These are phyloP conservation scores for Sebastes reedi DNA, from an alignment of 2,797 vertebrate genomes.

Conservation along the genomic window DNA sequence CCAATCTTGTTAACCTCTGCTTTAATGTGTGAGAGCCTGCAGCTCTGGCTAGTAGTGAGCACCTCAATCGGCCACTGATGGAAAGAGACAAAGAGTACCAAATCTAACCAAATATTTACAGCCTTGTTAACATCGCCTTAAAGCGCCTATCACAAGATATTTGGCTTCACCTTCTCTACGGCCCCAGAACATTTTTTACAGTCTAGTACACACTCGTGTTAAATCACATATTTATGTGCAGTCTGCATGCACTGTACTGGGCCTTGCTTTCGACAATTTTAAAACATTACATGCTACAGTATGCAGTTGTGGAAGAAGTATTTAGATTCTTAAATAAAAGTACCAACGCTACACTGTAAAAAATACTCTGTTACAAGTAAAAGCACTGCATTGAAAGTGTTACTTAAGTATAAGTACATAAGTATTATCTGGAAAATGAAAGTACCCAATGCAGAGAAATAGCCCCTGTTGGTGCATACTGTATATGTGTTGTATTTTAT, in stretches of 20 bases:
- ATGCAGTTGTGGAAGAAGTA: background rate
- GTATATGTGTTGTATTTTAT: background rate
- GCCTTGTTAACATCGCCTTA: slow-evolving; percentile 71
- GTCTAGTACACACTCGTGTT: slow-evolving; percentile 64
- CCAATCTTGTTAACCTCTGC: slow-evolving; percentile 85
- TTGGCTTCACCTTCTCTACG: slow-evolving; percentile 71
- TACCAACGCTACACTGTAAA: background rate
- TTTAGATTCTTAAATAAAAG: background rate
- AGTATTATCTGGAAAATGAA: background rate
- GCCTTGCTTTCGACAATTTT: slow-evolving; percentile 24
- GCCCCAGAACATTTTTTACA: slow-evolving; percentile 65
- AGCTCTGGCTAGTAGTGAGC: slow-evolving; percentile 48
- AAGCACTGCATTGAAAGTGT: background rate
- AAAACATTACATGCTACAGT: background rate
- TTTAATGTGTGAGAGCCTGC: slow-evolving; percentile 72
- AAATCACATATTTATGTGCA: slow-evolving; percentile 68
- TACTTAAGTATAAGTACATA: background rate
- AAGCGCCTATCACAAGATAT: slow-evolving; percentile 73
- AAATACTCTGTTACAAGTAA: background rate
- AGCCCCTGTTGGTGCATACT: background rate
- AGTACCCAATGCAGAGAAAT: background rate
- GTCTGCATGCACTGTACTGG: slow-evolving; percentile 43
- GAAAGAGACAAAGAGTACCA: slow-evolving; percentile 68
- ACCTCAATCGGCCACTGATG: slow-evolving; percentile 61
- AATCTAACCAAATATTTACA: slow-evolving; percentile 79